Evolutionary conservation across 2,888 invertebrate species (phyloP), one percentile per base, ranked within the genome.

Genomic region (Mythimna vitellina): DNA sequence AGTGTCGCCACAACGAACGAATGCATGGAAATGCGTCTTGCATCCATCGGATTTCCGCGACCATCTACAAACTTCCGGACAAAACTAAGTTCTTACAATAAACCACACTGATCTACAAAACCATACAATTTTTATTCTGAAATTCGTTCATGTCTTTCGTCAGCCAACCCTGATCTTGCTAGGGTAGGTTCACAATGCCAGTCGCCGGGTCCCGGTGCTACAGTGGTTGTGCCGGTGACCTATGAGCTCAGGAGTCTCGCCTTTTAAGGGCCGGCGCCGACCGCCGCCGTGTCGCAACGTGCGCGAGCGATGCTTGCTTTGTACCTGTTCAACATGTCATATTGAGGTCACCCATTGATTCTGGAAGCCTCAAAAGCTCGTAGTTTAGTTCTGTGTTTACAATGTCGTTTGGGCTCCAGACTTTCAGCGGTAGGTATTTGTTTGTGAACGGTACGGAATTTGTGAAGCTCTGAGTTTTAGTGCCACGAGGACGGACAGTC

Each of bases 191-290:
- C 69, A 80, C 78, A 81, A 25, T 62, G 82, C 46, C 78, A 66
- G 78, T 69, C 65, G 65, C 56, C 65, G 85, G 84, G 88, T 89
- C 83, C 80, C 86, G 82, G 84, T 82, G 87, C 86, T 82, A 84
- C 86, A 83, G 84, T 82, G 87, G 87, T 82, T 85, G 89, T 77
- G 83, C 90, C 83, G 87, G 91, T 95, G 95, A 95, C 95, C 94
- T 95, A 94, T 93, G 93, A 92, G 93, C 90, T 92, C 93, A 92
- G 92, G 91, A 92, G 92, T 87, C 92, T 85, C 72, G 80, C 93
- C 93, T 86, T 94, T 89, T 94, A 95, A 88, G 95, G 95, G 80
- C 90, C 89, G 95, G 93, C 95, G 95, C 94, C 95, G 90, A 86
- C 87, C 86, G 86, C 84, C 70, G 85, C 86, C 80, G 84, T 92